phyloP scores from a whole-genome alignment of 1,140 invertebrate genomes.

The Steinernema feltiae region DNA sequence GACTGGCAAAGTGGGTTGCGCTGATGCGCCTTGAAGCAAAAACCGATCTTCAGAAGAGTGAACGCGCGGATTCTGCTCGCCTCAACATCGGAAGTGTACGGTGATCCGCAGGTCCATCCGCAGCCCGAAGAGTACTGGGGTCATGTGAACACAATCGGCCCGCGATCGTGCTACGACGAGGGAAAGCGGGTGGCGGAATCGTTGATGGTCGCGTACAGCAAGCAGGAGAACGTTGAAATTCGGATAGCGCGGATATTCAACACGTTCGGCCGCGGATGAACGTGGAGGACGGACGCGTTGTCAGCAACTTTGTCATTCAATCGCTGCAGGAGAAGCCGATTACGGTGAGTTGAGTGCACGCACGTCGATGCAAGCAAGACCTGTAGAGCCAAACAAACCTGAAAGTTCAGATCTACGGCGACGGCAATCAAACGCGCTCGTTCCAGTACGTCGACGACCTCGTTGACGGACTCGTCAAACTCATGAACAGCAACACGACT shows the following conservation, averaged over 20 bases:
- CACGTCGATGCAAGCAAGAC: no score
- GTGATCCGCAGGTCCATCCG: slow-evolving; percentile 91
- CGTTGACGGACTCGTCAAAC: slow-evolving; percentile 80
- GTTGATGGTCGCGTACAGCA: slow-evolving; percentile 89
- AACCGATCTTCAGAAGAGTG: slow-evolving; percentile 67
- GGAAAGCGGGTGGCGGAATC: slow-evolving; percentile 95
- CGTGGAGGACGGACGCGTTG: slow-evolving; percentile 94
- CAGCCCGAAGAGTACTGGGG: slow-evolving; percentile 95
- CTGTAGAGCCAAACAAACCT: no score
- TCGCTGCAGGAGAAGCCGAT: slow-evolving; percentile 87
- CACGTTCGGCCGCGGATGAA: slow-evolving; percentile 98
- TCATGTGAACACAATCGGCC: slow-evolving; percentile 94
- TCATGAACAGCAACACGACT: slow-evolving; percentile 91
- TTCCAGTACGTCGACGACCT: slow-evolving; percentile 97
- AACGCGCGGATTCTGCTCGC: slow-evolving; percentile 89
- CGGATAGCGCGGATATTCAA: slow-evolving; percentile 96
- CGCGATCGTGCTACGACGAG: slow-evolving; percentile 94
- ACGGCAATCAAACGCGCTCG: slow-evolving; percentile 88
- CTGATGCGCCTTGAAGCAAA: not conserved
- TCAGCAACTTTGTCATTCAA: slow-evolving; percentile 97
- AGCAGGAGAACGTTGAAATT: slow-evolving; percentile 81
- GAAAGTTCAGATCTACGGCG: slow-evolving; percentile 77
- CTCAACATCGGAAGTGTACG: slow-evolving; percentile 96
- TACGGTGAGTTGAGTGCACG: slow-evolving; percentile 72
- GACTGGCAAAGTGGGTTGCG: slow-evolving; percentile 64